A percentile compares a stretch with the other conserved stretches of the same genome.
phyloP scores from a whole-genome alignment of 1,140 invertebrate species.

The Apocrypta bakeri region DNA sequence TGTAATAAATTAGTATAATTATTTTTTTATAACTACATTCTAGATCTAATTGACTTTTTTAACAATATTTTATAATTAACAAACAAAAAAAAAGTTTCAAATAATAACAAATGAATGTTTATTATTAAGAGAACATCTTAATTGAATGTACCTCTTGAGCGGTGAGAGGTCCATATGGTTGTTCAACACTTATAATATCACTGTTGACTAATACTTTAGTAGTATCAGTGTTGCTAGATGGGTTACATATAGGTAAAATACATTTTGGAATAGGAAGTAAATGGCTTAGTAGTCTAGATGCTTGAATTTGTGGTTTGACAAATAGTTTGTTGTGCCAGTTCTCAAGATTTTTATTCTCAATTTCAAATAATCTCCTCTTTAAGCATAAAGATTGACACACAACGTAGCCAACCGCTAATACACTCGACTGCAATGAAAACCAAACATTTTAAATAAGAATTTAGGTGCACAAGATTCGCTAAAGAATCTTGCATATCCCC shows the following conservation, averaged over 20 bases:
- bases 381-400: slow-evolving; percentile 58
- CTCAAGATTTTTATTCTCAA: slow-evolving; percentile 38
- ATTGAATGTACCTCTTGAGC: slow-evolving; percentile 62
- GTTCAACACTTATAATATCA: slow-evolving; percentile 1
- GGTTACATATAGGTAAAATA: slow-evolving; percentile 56
- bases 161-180: slow-evolving; percentile 61
- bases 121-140: not conserved
- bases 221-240: slow-evolving; percentile 17
- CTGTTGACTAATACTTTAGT: not conserved
- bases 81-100: too few species aligned
- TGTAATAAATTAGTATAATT: slow-evolving; percentile 8
- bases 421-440: slow-evolving; percentile 61
- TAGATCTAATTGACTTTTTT: not conserved
- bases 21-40: too few species aligned
- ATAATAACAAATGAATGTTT: too few species aligned
- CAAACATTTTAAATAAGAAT: slow-evolving; percentile 37
- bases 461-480: not conserved
- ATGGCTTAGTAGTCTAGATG: slow-evolving; percentile 52
- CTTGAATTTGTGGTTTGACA: slow-evolving; percentile 39
- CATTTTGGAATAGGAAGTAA: slow-evolving; percentile 55
- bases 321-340: slow-evolving; percentile 48
- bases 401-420: slow-evolving; percentile 60
- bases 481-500: not conserved
- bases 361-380: slow-evolving; percentile 50
- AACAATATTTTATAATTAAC: not conserved